Evolutionary conservation across 2,888 invertebrate genomes (phyloP), one percentile per base, ranked within the genome.

Genomic region (Mimachlamys varia): DNA sequence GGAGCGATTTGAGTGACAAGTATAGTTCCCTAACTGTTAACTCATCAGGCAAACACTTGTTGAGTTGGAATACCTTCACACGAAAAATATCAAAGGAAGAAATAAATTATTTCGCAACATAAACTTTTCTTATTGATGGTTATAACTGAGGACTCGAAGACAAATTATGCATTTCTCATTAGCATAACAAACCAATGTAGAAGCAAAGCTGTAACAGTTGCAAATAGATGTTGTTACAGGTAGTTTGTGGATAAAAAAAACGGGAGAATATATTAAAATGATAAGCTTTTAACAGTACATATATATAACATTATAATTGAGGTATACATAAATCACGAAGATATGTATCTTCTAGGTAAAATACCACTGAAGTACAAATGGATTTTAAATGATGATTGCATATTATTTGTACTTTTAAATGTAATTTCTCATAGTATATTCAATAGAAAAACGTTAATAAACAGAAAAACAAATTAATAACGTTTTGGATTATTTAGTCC

Each of bases 321-420:
- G 10, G 15, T 33, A 12, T 33, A 17, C 76, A 76, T 76, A 76
- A 76, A 76, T 76, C 76, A 76, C 33, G 1, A 12, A 7, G 27
- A 76, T 76, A 76, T 76, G 33, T 76, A 27, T 76, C 33, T 76
- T 7, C 33, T 62, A 15, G 33, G 76, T 33, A 76, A 76, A 15
- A 7, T 33, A 27, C 76, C 27, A 27, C 76, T 27, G 12, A 5
- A 33, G 12, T 76, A 76, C 33, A 76, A 33, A 76, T 76, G 76
- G 76, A 76, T 76, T 76, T 76, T 76, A 76, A 76, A 76, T 76
- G 76, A 76, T 76, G 27, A 76, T 76, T 76, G 76, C 76, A 76
- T 12, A 76, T 27, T 76, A 76, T 76, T 76, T 76, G 76, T 76
- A 76, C 76, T 76, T 33, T 76, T 13, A 76, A 33, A 76, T 76